Percentiles rank a stretch among this genome's conserved stretches.
phyloP scores from a whole-genome alignment of 2,888 invertebrate genomes.

The Leptinotarsa peninsularis region DNA sequence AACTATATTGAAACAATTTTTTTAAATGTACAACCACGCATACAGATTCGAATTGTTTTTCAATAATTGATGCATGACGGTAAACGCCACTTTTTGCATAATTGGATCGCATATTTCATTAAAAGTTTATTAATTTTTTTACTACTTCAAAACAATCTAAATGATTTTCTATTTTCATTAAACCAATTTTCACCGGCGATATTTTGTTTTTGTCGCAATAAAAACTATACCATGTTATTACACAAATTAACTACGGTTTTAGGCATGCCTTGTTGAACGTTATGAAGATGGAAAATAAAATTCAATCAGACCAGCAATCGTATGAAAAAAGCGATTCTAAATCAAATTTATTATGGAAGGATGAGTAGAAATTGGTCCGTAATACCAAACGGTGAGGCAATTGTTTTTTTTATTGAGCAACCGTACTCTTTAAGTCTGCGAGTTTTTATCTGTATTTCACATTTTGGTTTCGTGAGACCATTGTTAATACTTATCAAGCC shows the following conservation, averaged over 20 bases:
- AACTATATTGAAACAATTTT: too few relatives aligned
- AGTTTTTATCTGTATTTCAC: too few relatives aligned
- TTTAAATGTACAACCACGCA: too few relatives aligned
- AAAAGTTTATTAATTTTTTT: background rate
- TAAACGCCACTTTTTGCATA: background rate
- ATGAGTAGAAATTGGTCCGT: background rate
- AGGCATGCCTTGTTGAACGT: slow-evolving; percentile 10
- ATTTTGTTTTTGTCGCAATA: background rate
- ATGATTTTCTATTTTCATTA: background rate
- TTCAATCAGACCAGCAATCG: background rate
- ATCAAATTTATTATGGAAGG: slow-evolving; percentile 16
- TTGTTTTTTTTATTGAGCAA: background rate
- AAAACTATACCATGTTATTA: background rate
- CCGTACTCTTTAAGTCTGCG: too few relatives aligned
- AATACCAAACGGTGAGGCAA: background rate
- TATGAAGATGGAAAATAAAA: slow-evolving; percentile 15
- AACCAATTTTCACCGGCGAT: background rate
- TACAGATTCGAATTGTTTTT: too few relatives aligned
- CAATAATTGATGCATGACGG: slow-evolving; percentile 3
- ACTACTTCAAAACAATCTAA: background rate
- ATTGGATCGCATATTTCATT: slow-evolving; percentile 14
- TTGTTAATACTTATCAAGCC: too few relatives aligned
- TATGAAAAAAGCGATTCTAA: background rate
- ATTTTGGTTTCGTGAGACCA: too few relatives aligned
- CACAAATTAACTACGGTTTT: slow-evolving; percentile 5